Percentiles rank a stretch among this genome's conserved stretches.
Conservation (phyloP, 2,888 invertebrate species). For the Microplitis deprimator region DNA sequence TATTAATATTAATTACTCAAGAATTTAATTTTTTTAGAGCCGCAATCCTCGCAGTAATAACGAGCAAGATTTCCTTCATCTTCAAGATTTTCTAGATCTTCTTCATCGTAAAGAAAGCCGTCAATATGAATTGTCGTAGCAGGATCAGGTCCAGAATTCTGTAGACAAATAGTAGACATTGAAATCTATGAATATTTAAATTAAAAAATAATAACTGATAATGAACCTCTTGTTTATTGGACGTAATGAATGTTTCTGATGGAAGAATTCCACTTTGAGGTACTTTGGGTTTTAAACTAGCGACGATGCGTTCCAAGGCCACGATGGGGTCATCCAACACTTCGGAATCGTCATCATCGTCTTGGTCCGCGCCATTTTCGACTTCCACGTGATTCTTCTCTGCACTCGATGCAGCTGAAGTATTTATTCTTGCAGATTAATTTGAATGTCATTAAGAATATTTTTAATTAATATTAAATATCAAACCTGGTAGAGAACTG, state of each 20-base stretch:
- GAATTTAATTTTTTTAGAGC: conserved; percentile 72
- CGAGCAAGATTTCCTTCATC: conserved; percentile 72
- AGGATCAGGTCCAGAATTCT: conserved; percentile 75
- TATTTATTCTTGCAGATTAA: not conserved
- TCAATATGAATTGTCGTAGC: conserved; percentile 77
- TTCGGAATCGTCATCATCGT: conserved; percentile 45
- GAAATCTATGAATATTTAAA: not conserved
- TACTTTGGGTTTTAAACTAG: conserved; percentile 56
- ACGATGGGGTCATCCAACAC: conserved; percentile 54
- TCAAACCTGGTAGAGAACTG: not conserved
- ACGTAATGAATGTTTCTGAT: conserved; percentile 56
- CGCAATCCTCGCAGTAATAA: conserved; percentile 74
- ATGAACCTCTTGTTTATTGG: conserved; percentile 57
- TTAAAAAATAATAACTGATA: conserved; percentile 7
- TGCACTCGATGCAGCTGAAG: not conserved
- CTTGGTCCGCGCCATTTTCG: not conserved
- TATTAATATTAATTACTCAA: conserved; percentile 68
- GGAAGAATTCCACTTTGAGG: conserved; percentile 57
- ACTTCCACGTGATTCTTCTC: not conserved
- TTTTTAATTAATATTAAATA: not conserved
- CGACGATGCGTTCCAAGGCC: conserved; percentile 50
- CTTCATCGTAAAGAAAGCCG: conserved; percentile 80
- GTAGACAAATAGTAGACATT: conserved; percentile 53
- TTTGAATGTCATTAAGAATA: not conserved
- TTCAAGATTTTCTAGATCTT: conserved; percentile 75